Percentiles rank a stretch among this genome's conserved stretches.
Conservation (phyloP, 2,888 invertebrate species). For the Notodonta dromedarius region DNA sequence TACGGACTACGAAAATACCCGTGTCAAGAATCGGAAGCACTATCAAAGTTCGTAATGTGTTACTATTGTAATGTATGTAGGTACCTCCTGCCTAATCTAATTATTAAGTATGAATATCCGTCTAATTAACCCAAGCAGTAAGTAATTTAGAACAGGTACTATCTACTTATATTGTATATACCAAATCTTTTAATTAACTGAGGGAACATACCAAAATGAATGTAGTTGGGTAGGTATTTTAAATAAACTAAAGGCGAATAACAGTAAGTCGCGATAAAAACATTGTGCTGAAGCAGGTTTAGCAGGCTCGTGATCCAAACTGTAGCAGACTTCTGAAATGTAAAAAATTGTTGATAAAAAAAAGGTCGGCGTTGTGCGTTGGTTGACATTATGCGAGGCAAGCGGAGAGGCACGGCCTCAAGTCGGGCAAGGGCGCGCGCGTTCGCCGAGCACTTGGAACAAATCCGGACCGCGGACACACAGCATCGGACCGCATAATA, state of each 20-base stretch:
- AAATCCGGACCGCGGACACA: conserved; percentile 34
- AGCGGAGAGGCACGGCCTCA: conserved; percentile 68
- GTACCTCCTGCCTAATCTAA: no score
- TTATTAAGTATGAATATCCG: no score
- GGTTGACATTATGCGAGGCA: conserved; percentile 66
- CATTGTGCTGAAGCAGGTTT: conserved; percentile 31
- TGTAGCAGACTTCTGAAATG: conserved; percentile 33
- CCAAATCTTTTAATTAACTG: neutral
- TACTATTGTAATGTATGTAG: no score
- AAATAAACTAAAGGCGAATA: neutral
- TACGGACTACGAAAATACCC: no score
- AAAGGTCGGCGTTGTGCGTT: conserved; percentile 56
- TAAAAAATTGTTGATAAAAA: conserved; percentile 44
- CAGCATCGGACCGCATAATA: conserved; percentile 13
- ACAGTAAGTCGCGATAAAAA: conserved; percentile 13
- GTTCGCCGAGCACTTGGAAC: conserved; percentile 26
- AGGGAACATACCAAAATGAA: neutral
- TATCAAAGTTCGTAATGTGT: no score
- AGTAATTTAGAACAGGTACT: no score
- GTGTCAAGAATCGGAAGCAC: no score
- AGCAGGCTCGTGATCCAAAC: conserved; percentile 32
- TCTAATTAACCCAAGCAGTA: no score
- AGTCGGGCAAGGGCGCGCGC: conserved; percentile 63
- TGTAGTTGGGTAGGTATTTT: neutral
- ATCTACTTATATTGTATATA: no score